Conservation (phyloP, 2,113 vertebrate species). For the Gila orcuttii region DNA sequence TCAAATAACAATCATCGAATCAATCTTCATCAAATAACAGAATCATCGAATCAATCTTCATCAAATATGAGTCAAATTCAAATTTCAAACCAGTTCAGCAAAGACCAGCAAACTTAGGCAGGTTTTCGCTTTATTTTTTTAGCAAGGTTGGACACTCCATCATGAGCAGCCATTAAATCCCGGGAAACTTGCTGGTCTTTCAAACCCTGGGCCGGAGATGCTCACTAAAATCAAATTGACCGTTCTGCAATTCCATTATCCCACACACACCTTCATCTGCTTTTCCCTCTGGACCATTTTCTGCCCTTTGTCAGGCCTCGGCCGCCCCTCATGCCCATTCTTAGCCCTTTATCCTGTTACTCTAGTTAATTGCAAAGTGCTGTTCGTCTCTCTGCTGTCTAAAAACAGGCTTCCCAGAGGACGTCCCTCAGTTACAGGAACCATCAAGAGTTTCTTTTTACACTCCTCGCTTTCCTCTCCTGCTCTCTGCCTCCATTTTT, state of each 20-base stretch:
- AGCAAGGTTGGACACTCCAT: conserved; percentile 21
- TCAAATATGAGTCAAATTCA: too few relatives aligned
- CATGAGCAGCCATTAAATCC: conserved; percentile 54
- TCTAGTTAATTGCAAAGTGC: conserved; percentile 70
- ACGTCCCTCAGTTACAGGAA: conserved; percentile 57
- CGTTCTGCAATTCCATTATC: conserved; percentile 36
- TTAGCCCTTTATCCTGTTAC: conserved; percentile 47
- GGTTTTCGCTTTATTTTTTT: conserved; percentile 13
- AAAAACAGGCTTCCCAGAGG: conserved; percentile 52
- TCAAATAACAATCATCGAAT: too few relatives aligned
- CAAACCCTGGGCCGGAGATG: neutral
- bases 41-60: too few relatives aligned
- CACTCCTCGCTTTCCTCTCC: neutral
- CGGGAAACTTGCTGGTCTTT: conserved; percentile 7
- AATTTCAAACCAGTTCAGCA: neutral
- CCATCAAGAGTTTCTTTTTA: conserved; percentile 45
- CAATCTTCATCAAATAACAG: too few relatives aligned
- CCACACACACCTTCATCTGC: conserved; percentile 6
- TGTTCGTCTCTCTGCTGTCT: conserved; percentile 58
- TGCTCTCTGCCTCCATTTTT: conserved; percentile 4
- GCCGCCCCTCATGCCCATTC: conserved; percentile 10
- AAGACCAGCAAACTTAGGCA: neutral
- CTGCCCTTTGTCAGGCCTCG: neutral
- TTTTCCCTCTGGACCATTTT: neutral
- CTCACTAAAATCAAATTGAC: conserved; percentile 43